Evolutionary conservation across 2,113 vertebrate genomes (phyloP).

Genomic region (Corvus hawaiiensis): DNA sequence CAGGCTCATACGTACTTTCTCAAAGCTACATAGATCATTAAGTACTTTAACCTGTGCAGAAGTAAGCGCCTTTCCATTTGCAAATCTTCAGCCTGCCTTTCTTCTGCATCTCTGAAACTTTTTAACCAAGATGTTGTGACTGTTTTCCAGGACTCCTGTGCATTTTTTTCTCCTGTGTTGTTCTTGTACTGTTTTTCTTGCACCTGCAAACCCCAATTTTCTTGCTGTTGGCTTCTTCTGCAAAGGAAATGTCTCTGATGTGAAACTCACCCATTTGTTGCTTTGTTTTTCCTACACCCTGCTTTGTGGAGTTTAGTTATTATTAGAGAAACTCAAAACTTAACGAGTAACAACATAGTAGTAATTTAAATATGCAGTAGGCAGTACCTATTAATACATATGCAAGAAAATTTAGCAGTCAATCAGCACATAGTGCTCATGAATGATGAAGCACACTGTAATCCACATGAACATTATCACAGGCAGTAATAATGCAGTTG

Average conservation of each 20-base stretch:
- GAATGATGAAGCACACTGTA: not conserved
- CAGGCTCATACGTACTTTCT: not conserved
- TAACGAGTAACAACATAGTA: not conserved
- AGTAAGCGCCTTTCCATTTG: not conserved
- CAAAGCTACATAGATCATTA: not conserved
- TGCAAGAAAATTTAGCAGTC: not conserved
- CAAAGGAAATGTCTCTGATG: not conserved
- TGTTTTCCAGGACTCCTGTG: not conserved
- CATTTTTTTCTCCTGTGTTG: not conserved
- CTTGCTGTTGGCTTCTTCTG: not conserved
- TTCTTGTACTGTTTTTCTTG: not conserved
- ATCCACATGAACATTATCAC: not conserved
- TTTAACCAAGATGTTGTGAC: not conserved
- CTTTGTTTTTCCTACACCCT: not conserved
- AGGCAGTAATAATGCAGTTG: not conserved
- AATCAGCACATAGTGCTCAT: not conserved
- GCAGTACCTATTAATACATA: not conserved
- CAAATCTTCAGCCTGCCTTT: not conserved
- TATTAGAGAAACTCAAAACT: not conserved
- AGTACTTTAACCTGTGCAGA: not conserved
- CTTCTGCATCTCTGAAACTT: not conserved
- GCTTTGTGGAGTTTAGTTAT: not conserved
- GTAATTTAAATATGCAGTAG: not conserved
- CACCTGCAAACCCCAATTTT: not conserved
- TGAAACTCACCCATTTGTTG: not conserved